phyloP scores from a whole-genome alignment of 2,797 vertebrate genomes.

The Numenius phaeopus region DNA sequence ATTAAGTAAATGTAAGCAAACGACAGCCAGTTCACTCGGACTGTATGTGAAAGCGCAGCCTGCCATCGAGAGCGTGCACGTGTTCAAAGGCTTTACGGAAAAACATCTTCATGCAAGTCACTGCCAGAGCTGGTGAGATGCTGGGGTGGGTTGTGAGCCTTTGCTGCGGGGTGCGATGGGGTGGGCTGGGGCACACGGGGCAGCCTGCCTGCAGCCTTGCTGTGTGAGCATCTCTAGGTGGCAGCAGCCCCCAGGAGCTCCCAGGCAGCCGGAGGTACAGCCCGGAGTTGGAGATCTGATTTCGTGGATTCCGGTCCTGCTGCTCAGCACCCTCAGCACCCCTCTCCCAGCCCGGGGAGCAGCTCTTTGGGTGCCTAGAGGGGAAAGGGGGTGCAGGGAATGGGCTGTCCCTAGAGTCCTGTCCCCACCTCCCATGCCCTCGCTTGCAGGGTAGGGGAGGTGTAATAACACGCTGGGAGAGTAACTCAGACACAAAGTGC shows the following conservation, averaged over 20 bases:
- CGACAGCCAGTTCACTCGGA: fast-evolving
- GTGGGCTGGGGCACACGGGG: background rate
- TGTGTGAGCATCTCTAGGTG: slow-evolving; percentile 50
- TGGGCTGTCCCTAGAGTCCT: fast-evolving
- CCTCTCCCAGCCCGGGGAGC: fast-evolving
- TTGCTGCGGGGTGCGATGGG: background rate
- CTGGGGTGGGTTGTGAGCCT: background rate
- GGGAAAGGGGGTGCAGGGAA: background rate
- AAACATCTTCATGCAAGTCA: background rate
- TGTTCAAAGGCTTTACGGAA: background rate
- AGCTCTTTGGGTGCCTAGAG: background rate
- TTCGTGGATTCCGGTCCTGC: background rate
- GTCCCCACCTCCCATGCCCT: background rate
- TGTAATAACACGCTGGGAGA: fast-evolving
- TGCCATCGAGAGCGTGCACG: fast-evolving
- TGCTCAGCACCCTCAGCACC: background rate
- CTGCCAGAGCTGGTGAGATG: background rate
- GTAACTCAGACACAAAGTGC: background rate
- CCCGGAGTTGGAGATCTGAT: background rate
- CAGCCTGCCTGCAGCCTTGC: background rate
- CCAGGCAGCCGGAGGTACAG: background rate
- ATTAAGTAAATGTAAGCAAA: background rate
- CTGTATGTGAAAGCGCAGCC: background rate
- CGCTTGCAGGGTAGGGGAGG: background rate
- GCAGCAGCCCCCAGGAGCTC: slow-evolving; percentile 67